These are phyloP conservation scores for Eptatretus burgeri DNA, from an alignment of 2,113 vertebrate species.

Conservation along the genomic window DNA sequence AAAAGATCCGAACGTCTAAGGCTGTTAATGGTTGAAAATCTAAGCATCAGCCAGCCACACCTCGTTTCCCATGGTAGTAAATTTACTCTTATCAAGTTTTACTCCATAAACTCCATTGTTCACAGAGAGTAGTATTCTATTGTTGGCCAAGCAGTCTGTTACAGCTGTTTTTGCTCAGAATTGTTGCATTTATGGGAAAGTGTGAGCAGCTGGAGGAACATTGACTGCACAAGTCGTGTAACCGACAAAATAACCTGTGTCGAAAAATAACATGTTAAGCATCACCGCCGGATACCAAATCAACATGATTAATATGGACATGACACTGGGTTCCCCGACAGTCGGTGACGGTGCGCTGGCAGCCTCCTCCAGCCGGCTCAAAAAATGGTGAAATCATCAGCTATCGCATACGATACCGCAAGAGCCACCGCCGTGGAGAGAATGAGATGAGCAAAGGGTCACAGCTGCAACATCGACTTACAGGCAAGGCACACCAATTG, in stretches of 20 bases:
- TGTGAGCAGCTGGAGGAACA: neutral
- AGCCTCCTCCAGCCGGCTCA: conserved; percentile 36
- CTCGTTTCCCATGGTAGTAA: too few species aligned
- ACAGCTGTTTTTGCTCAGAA: neutral
- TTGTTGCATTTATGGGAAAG: neutral
- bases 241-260: neutral
- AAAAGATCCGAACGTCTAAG: too few species aligned
- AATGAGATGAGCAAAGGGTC: conserved; percentile 40
- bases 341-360: conserved; percentile 73
- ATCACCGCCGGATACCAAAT: neutral
- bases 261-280: neutral
- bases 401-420: conserved; percentile 85
- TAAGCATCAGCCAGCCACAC: too few species aligned
- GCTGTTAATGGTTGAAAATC: too few species aligned
- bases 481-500: conserved; percentile 22
- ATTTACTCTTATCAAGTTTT: too few species aligned
- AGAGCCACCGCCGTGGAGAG: conserved; percentile 57
- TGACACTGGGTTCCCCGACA: conserved; percentile 12
- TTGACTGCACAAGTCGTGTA: neutral
- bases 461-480: conserved; percentile 50
- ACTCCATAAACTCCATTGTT: too few species aligned
- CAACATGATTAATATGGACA: neutral
- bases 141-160: too few species aligned
- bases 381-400: conserved; percentile 62
- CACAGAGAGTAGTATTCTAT: too few species aligned